phyloP scores from a whole-genome alignment of 2,113 vertebrate genomes.

The Scatophagus argus region DNA sequence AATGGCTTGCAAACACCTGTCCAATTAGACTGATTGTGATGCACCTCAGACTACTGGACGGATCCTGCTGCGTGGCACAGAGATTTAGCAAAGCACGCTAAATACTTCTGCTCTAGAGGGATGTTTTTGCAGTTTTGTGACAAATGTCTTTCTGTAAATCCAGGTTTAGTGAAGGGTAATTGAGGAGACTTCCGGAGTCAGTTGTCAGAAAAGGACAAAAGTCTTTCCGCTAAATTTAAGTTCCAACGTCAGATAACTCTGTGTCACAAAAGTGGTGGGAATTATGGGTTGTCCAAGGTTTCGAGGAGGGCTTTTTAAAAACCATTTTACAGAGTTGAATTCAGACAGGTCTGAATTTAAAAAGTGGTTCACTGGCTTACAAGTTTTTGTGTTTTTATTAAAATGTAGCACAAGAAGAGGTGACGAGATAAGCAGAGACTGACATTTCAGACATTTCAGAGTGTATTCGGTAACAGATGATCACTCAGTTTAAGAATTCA shows the following conservation, averaged over 20 bases:
- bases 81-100: slow-evolving; percentile 75
- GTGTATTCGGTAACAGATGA: not conserved
- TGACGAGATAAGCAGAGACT: slow-evolving; percentile 21
- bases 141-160: slow-evolving; percentile 79
- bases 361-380: slow-evolving; percentile 32
- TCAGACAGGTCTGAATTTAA: slow-evolving; percentile 45
- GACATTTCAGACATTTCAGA: slow-evolving; percentile 24
- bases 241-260: slow-evolving; percentile 50
- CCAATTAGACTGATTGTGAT: slow-evolving; percentile 81
- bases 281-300: slow-evolving; percentile 55
- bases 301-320: slow-evolving; percentile 20
- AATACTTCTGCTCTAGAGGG: slow-evolving; percentile 59
- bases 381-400: slow-evolving; percentile 15
- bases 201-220: slow-evolving; percentile 74
- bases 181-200: slow-evolving; percentile 65
- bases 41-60: slow-evolving; percentile 71
- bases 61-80: slow-evolving; percentile 64
- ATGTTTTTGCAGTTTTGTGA: slow-evolving; percentile 74
- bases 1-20: slow-evolving; percentile 78
- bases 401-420: slow-evolving; percentile 12
- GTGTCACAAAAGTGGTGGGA: slow-evolving; percentile 44
- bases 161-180: slow-evolving; percentile 77
- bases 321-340: slow-evolving; percentile 23
- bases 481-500: slow-evolving; percentile 17
- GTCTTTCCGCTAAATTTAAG: slow-evolving; percentile 62